Percentiles rank a stretch among this genome's conserved stretches.
Evolutionary conservation across 2,113 vertebrate genomes (phyloP).

Genomic region (Otolemur garnettii): DNA sequence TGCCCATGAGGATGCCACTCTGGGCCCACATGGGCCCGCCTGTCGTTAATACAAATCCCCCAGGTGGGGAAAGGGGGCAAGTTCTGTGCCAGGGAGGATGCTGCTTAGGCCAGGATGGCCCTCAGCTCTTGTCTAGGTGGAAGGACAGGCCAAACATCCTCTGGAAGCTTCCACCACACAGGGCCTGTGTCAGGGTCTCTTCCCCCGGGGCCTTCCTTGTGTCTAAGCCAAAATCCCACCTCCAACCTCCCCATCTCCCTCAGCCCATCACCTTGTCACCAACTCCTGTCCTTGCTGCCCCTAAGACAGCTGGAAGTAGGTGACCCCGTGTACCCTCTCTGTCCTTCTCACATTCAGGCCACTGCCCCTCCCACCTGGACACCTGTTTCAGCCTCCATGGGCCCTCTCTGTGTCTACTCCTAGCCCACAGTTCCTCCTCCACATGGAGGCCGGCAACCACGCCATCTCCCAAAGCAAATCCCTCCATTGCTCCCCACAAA

Average conservation of each 20-base stretch:
- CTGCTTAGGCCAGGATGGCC: background rate
- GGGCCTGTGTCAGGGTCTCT: background rate
- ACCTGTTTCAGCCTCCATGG: background rate
- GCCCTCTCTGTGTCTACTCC: background rate
- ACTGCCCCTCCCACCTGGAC: background rate
- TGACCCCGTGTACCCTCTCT: background rate
- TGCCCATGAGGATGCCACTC: background rate
- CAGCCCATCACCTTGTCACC: background rate
- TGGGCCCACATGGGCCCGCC: background rate
- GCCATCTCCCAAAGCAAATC: background rate
- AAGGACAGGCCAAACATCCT: background rate
- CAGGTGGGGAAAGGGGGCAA: background rate
- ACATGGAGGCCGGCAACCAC: background rate
- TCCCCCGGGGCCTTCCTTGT: background rate
- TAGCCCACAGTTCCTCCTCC: background rate
- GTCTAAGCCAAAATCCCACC: background rate
- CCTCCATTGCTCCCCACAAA: background rate
- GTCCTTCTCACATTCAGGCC: background rate
- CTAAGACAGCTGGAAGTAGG: fast-evolving
- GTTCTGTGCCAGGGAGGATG: background rate
- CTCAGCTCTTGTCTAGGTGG: background rate
- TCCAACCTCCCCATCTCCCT: no score
- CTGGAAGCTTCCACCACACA: background rate
- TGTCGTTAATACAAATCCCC: background rate
- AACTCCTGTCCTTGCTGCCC: no score